Evolutionary conservation across 1,140 invertebrate species (phyloP).

Genomic region (Drosophila cardini): DNA sequence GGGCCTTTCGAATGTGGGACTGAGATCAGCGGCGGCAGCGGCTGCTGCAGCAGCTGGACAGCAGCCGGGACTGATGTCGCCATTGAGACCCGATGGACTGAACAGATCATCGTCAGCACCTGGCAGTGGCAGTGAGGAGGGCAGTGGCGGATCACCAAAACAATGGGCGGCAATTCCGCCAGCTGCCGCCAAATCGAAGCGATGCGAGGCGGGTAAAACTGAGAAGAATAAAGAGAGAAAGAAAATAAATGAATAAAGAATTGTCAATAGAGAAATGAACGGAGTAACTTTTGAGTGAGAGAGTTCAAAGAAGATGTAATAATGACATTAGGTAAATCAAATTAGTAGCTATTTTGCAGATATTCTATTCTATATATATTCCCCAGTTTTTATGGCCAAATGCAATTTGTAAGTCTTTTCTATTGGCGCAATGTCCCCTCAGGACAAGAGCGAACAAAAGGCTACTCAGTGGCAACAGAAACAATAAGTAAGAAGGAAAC

Average conservation of each 20-base stretch:
- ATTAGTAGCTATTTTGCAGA: slow-evolving; percentile 45
- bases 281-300: not conserved
- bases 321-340: slow-evolving; percentile 77
- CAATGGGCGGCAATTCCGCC: slow-evolving; percentile 86
- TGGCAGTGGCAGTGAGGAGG: slow-evolving; percentile 88
- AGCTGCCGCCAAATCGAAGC: slow-evolving; percentile 85
- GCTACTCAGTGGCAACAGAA: slow-evolving; percentile 35
- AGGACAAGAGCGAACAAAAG: slow-evolving; percentile 50
- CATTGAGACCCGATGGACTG: slow-evolving; percentile 87
- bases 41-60: slow-evolving; percentile 74
- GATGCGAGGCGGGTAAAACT: slow-evolving; percentile 86
- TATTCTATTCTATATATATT: slow-evolving; percentile 21
- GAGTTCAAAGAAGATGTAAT: slow-evolving; percentile 31
- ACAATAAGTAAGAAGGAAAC: slow-evolving; percentile 62
- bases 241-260: not conserved
- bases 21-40: slow-evolving; percentile 86
- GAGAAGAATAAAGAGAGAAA: slow-evolving; percentile 8
- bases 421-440: slow-evolving; percentile 54
- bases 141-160: slow-evolving; percentile 88
- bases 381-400: slow-evolving; percentile 48
- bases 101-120: slow-evolving; percentile 92
- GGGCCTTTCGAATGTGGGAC: slow-evolving; percentile 92
- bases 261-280: not conserved
- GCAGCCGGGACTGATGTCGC: slow-evolving; percentile 85
- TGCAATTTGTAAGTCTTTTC: slow-evolving; percentile 75